A percentile compares a stretch with the other conserved stretches of the same genome.
These are phyloP conservation scores for Dendrophyllia cribrosa DNA, from an alignment of 64 coral and sea anemone species.

Conservation along the genomic window DNA sequence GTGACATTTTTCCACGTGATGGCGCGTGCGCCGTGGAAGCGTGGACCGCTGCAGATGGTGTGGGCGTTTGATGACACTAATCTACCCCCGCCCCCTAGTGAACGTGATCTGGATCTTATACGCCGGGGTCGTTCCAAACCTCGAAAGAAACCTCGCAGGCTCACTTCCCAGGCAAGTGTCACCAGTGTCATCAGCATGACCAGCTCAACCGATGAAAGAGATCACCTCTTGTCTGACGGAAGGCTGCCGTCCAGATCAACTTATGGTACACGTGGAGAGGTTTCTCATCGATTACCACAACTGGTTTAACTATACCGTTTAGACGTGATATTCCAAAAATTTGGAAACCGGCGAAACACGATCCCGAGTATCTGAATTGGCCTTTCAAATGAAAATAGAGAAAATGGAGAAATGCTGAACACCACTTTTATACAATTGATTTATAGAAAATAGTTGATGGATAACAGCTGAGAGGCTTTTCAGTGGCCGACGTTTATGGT, in stretches of 20 bases:
- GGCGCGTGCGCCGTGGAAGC: slow-evolving; percentile 88
- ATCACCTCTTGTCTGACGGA: background rate
- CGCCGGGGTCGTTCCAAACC: slow-evolving; percentile 8
- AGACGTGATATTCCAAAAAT: too few species aligned
- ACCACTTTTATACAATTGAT: too few species aligned
- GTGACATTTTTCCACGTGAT: slow-evolving; percentile 81
- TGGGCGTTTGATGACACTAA: slow-evolving; percentile 82
- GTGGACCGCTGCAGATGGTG: slow-evolving; percentile 48
- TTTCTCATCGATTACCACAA: background rate
- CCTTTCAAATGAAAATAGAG: too few species aligned
- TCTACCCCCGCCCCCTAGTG: slow-evolving; percentile 69
- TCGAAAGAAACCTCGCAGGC: background rate
- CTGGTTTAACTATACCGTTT: background rate
- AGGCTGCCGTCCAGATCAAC: background rate
- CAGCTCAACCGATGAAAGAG: background rate
- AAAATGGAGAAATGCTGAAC: too few species aligned
- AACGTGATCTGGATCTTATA: slow-evolving; percentile 48
- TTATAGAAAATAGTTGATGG: too few species aligned
- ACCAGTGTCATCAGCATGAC: background rate
- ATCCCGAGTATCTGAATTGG: too few species aligned
- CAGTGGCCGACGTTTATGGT: too few species aligned
- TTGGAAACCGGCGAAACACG: too few species aligned
- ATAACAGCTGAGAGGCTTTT: too few species aligned
- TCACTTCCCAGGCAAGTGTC: background rate
- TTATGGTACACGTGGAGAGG: slow-evolving; percentile 1